Conservation (phyloP, 2,888 invertebrate species). For the Stegana nigrithorax region DNA sequence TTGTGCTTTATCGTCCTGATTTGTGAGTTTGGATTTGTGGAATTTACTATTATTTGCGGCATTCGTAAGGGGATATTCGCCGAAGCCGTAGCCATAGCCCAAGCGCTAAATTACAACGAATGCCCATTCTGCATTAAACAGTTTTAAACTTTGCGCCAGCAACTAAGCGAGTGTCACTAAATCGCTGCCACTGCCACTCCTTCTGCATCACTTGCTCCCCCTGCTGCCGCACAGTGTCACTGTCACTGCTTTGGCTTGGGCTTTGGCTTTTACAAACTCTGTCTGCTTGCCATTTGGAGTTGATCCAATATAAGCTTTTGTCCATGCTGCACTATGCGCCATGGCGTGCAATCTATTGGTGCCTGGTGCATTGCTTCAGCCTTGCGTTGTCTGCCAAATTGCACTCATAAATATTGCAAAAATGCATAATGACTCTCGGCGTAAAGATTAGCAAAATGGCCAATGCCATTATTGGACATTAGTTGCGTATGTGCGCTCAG, state of each 20-base stretch:
- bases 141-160: background rate
- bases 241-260: background rate
- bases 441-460: slow-evolving; percentile 39
- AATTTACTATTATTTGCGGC: slow-evolving; percentile 14
- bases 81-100: too few relatives aligned
- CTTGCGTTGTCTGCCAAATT: slow-evolving; percentile 43
- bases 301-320: slow-evolving; percentile 8
- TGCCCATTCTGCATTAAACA: background rate
- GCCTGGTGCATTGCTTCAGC: background rate
- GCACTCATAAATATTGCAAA: slow-evolving; percentile 42
- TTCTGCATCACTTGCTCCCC: background rate
- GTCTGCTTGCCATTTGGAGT: background rate
- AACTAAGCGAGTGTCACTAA: background rate
- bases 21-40: slow-evolving; percentile 55
- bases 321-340: too few relatives aligned
- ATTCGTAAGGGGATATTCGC: slow-evolving; percentile 1
- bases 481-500: background rate
- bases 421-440: slow-evolving; percentile 43
- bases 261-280: background rate
- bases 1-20: slow-evolving; percentile 60
- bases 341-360: too few relatives aligned
- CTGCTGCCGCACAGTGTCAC: background rate
- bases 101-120: background rate
- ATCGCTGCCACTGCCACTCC: background rate
- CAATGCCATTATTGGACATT: background rate